These are phyloP conservation scores for Diachrysia chrysitis DNA, from an alignment of 2,888 invertebrate species.

Conservation along the genomic window DNA sequence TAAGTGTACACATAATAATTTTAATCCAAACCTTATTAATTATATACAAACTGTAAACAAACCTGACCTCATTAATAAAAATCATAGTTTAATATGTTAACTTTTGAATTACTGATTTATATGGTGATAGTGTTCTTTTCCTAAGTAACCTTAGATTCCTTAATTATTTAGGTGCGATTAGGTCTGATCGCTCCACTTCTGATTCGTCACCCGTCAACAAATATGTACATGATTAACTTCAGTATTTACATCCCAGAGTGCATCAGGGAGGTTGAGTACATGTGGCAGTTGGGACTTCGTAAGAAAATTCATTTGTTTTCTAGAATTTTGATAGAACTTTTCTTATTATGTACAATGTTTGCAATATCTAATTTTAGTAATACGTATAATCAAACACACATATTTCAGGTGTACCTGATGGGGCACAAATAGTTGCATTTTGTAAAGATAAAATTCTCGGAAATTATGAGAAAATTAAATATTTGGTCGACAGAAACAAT, in stretches of 20 bases:
- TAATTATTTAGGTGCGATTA: conserved; percentile 86
- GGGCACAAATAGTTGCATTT: conserved; percentile 93
- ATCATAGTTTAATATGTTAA: no score
- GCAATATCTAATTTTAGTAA: neutral
- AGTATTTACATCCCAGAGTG: conserved; percentile 92
- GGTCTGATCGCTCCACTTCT: conserved; percentile 93
- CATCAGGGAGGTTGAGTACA: conserved; percentile 94
- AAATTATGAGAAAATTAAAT: conserved; percentile 90
- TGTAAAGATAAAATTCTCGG: conserved; percentile 92
- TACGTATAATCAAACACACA: neutral
- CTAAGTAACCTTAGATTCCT: neutral
- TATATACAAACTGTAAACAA: no score
- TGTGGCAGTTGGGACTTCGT: conserved; percentile 93
- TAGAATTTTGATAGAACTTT: neutral
- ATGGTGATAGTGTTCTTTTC: no score
- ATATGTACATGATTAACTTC: conserved; percentile 92
- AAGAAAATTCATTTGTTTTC: conserved; percentile 56
- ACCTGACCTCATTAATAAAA: no score
- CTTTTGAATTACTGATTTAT: no score
- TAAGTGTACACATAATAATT: no score
- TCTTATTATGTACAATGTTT: neutral
- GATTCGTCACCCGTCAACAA: conserved; percentile 91
- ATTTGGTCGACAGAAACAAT: conserved; percentile 90
- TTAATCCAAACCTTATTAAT: no score
- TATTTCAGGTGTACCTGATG: conserved; percentile 91